These are phyloP conservation scores for Acanthisitta chloris DNA, from an alignment of 2,113 vertebrate genomes.

Conservation along the genomic window DNA sequence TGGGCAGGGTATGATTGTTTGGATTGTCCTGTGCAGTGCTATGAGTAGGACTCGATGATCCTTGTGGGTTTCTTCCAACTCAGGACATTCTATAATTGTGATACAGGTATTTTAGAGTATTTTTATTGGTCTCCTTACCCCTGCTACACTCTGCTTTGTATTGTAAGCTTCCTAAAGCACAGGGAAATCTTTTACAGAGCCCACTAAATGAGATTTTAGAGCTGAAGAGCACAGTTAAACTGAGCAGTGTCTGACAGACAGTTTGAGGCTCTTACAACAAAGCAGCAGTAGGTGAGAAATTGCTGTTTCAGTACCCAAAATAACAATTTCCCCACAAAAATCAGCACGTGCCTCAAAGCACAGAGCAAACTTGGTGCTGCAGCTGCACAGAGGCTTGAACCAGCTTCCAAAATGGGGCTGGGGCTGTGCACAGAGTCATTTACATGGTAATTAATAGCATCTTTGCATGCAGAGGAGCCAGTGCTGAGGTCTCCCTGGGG, in stretches of 20 bases:
- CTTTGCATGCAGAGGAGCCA: background rate
- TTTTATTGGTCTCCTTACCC: background rate
- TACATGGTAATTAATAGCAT: conserved; percentile 72
- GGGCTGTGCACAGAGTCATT: conserved; percentile 53
- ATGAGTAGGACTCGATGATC: background rate
- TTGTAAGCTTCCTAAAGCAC: background rate
- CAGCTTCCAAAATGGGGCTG: background rate
- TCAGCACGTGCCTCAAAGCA: background rate
- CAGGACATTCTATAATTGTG: background rate
- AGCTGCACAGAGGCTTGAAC: background rate
- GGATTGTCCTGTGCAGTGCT: background rate
- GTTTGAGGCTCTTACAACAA: background rate
- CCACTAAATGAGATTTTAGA: background rate
- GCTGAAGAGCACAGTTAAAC: background rate
- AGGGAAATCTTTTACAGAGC: background rate
- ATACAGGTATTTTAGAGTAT: background rate
- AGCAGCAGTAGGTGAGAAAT: background rate
- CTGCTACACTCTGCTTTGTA: background rate
- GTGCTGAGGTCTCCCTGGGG: background rate
- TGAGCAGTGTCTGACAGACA: background rate
- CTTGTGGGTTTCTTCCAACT: background rate
- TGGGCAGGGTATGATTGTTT: background rate
- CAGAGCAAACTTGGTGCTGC: background rate
- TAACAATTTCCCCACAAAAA: background rate
- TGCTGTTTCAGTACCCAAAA: background rate